Conservation (phyloP, 2,113 vertebrate genomes). For the Amblyornis subalaris region DNA sequence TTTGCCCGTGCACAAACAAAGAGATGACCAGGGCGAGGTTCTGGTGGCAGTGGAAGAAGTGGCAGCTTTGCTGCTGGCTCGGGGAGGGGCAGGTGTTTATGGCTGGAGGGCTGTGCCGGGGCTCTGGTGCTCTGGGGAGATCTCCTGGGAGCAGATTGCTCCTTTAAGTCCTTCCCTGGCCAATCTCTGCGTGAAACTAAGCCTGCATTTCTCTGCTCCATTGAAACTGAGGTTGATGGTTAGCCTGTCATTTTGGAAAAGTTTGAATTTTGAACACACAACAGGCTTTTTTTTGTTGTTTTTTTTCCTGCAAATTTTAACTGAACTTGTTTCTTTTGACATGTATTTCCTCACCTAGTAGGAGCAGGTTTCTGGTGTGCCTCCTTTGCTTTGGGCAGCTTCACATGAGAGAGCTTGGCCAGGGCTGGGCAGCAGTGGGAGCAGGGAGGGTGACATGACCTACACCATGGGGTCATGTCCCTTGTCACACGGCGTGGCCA, state of each 20-base stretch:
- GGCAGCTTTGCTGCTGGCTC: background rate
- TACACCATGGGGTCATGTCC: background rate
- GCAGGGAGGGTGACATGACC: background rate
- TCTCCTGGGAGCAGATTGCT: background rate
- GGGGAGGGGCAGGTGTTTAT: background rate
- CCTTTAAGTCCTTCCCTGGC: background rate
- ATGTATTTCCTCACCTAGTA: background rate
- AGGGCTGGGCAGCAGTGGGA: background rate
- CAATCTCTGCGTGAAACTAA: background rate
- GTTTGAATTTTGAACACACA: background rate
- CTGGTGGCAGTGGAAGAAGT: background rate
- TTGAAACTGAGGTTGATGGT: background rate
- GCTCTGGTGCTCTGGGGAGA: background rate
- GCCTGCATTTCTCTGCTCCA: background rate
- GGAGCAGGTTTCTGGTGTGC: background rate
- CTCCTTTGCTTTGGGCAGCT: background rate
- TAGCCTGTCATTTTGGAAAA: background rate
- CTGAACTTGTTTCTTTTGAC: background rate
- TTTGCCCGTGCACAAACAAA: conserved; percentile 4
- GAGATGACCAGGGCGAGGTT: background rate
- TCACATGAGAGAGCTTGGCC: accelerated
- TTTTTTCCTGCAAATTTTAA: too few species aligned
- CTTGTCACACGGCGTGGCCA: background rate
- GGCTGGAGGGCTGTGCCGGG: background rate
- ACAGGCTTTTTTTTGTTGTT: too few species aligned